Conservation (phyloP, 2,113 vertebrate species). For the Hypocryptadius cinnamomeus region DNA sequence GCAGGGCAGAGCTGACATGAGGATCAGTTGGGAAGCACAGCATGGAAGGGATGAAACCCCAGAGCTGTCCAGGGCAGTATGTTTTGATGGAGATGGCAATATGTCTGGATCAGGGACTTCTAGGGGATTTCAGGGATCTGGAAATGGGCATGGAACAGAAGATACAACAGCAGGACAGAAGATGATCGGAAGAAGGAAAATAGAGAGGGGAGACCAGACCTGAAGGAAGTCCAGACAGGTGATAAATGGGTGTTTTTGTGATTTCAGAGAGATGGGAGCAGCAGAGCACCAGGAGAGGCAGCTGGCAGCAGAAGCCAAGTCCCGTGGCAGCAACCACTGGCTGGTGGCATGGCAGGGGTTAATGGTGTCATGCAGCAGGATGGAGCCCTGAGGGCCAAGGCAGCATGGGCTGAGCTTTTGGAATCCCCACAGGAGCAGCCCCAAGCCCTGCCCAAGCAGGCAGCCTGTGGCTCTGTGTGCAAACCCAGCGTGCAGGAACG, state of each 20-base stretch:
- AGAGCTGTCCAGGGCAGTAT: background rate
- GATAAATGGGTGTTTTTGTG: background rate
- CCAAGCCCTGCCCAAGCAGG: background rate
- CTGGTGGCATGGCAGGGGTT: background rate
- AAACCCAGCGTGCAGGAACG: background rate
- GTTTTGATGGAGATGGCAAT: background rate
- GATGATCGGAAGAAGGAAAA: background rate
- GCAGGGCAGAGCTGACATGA: background rate
- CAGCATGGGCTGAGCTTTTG: background rate
- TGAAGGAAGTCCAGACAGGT: background rate
- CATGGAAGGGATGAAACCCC: background rate
- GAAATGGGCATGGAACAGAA: background rate
- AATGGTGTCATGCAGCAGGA: background rate
- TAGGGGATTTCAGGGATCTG: background rate
- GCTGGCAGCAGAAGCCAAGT: background rate
- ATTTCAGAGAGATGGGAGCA: background rate
- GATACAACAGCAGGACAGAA: background rate
- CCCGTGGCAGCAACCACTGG: background rate
- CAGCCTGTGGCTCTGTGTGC: background rate
- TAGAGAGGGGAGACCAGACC: background rate
- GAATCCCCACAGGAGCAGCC: background rate
- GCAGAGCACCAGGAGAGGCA: background rate
- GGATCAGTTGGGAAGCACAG: background rate
- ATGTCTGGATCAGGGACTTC: background rate
- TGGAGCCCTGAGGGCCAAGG: background rate